Percentiles rank a stretch among this genome's conserved stretches.
Evolutionary conservation across 2,113 vertebrate species (phyloP).

Genomic region (Chamaea fasciata): DNA sequence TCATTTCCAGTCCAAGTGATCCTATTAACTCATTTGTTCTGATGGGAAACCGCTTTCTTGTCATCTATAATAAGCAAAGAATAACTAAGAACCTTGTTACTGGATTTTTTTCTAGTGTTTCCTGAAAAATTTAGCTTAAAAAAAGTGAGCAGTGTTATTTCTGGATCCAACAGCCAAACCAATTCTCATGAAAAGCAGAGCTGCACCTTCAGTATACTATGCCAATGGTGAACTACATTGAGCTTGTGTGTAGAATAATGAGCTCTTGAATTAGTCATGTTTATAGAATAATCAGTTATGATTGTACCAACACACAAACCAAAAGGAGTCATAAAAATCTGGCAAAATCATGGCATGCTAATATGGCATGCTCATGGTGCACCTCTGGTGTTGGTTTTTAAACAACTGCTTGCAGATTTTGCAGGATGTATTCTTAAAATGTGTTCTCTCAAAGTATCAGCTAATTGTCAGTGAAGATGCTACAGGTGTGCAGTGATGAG

Average conservation of each 20-base stretch:
- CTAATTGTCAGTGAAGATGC: neutral
- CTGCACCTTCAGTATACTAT: neutral
- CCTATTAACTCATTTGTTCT: neutral
- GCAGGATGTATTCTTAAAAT: neutral
- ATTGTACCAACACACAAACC: neutral
- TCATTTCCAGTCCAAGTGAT: neutral
- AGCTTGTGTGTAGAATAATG: neutral
- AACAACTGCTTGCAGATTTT: neutral
- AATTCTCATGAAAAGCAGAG: neutral
- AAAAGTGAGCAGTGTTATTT: neutral
- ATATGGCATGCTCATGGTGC: neutral
- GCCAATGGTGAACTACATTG: neutral
- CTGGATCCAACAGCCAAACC: neutral
- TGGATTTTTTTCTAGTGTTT: neutral
- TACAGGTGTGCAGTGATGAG: neutral
- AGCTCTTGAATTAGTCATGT: neutral
- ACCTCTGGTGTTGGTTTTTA: neutral
- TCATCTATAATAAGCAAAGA: neutral
- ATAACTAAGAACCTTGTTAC: neutral
- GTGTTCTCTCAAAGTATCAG: neutral
- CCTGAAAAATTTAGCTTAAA: neutral
- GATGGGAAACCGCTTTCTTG: accelerated
- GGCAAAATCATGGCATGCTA: neutral
- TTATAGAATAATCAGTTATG: neutral
- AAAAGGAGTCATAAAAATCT: neutral